Conservation (phyloP, 2,113 vertebrate genomes). For the Dasyornis broadbenti region DNA sequence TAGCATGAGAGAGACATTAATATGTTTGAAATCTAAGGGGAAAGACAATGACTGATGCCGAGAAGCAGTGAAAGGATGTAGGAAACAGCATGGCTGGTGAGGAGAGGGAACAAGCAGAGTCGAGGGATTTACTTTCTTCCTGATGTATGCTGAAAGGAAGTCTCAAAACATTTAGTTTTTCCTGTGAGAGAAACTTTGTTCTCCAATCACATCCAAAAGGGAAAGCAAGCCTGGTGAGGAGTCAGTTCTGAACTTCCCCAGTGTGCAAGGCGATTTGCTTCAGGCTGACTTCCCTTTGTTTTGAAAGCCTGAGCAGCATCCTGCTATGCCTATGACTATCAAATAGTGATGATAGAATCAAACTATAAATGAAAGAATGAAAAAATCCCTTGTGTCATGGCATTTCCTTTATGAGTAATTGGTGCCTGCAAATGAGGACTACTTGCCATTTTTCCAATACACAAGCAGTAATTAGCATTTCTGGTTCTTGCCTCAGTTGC, state of each 20-base stretch:
- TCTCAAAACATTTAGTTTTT: not conserved
- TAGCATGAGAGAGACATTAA: not conserved
- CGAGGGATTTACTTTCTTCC: not conserved
- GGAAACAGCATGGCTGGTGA: not conserved
- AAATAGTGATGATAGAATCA: slow-evolving; percentile 5
- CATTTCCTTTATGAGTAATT: not conserved
- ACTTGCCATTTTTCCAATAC: not conserved
- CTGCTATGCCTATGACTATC: not conserved
- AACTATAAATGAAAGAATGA: not conserved
- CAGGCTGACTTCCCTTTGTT: not conserved
- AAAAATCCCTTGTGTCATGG: not conserved
- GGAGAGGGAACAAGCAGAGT: not conserved
- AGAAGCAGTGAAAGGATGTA: not conserved
- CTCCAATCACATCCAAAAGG: not conserved
- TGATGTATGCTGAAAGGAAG: not conserved
- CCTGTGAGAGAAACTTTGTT: not conserved
- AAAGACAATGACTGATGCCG: not conserved
- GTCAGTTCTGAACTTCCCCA: not conserved
- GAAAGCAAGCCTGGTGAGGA: not conserved
- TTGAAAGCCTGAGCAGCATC: not conserved
- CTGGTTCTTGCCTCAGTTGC: not conserved
- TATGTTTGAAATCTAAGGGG: not conserved
- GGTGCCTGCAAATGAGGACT: not conserved
- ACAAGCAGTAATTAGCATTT: not conserved
- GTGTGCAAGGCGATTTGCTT: not conserved